Base-by-base conservation (phyloP, 2,797 vertebrate genomes). In the Paratrypauchen microcephalus region DNA sequence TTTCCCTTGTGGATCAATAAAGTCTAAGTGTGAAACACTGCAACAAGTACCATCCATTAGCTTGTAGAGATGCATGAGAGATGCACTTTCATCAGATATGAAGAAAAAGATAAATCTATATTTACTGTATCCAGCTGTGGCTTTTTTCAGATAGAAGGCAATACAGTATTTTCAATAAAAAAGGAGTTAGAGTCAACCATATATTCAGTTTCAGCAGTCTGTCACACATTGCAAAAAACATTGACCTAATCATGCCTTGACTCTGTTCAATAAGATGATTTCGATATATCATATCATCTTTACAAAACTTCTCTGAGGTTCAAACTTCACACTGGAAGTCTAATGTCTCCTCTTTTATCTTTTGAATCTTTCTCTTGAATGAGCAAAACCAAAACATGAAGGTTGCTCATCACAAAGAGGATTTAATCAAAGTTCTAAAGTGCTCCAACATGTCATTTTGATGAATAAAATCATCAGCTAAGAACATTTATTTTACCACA, bases 21-120 rank as follows among this genome's bases (percentile, higher is more conserved):
- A 7, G 32, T 32, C 32, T 32, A 32, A 32, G 9, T 69, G 58
- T 70, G 47, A 78, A 52, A 63, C 60, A 68, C 66, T 74, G 64
- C 54, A 60, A 65, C 2, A 52, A 76, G 54, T 28, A 52, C 50
- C 3, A 56, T 45, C 36, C 32, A 4, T 73, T 75, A 30, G 16
- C 13, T 62, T 6, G 0, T 4, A 24, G 24, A 26, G 21, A 56
- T n/a, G n/a, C n/a, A 32, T 32, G 30, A 32, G 30, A 32, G 30
- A 32, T 32, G 32, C 32, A 32, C 32, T 32, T 32, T 32, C n/a
- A 55, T 55, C 21, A 11, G 52, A 11, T 13, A 23, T 55, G 4
- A 2, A 13, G 8, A 55, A 55, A 55, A 55, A 12, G 6, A 55
- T 55, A 55, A 9, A 11, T 3, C 39, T 13, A 13, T 41, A 41